These are phyloP conservation scores for Chloroceryle amazona DNA, from an alignment of 2,797 vertebrate species.

Conservation along the genomic window DNA sequence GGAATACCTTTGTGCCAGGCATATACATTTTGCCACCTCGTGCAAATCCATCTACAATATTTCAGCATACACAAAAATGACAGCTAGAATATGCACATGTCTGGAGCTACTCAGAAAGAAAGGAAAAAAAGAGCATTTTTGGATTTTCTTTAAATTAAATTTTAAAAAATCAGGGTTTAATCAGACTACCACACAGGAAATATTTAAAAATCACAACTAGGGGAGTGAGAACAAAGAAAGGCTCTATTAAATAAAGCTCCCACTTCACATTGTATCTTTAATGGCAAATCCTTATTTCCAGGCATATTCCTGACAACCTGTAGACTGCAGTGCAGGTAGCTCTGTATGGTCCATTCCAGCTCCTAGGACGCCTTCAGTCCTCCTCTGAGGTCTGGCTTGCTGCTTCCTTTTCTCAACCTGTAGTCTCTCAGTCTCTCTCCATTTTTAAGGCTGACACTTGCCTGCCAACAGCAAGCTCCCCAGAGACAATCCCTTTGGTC, in stretches of 20 bases:
- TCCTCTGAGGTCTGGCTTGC: not conserved
- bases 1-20: not conserved
- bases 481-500: not conserved
- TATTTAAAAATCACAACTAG: not conserved
- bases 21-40: not conserved
- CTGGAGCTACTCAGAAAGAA: not conserved
- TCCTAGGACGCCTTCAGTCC: not conserved
- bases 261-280: not conserved
- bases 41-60: not conserved
- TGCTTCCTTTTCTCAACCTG: not conserved
- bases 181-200: not conserved
- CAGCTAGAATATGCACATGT: not conserved
- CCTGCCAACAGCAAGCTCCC: not conserved
- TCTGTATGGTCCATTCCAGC: not conserved
- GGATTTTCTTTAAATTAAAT: not conserved
- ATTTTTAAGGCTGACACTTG: not conserved
- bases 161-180: not conserved
- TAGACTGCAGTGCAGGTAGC: not conserved
- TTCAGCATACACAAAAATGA: not conserved
- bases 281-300: not conserved
- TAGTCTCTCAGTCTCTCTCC: not conserved
- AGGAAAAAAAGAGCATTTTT: not conserved
- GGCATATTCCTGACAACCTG: not conserved
- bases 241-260: not conserved
- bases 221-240: not conserved